Evolutionary conservation across 2,113 vertebrate species (phyloP).

Genomic region (Nesoenas mayeri): DNA sequence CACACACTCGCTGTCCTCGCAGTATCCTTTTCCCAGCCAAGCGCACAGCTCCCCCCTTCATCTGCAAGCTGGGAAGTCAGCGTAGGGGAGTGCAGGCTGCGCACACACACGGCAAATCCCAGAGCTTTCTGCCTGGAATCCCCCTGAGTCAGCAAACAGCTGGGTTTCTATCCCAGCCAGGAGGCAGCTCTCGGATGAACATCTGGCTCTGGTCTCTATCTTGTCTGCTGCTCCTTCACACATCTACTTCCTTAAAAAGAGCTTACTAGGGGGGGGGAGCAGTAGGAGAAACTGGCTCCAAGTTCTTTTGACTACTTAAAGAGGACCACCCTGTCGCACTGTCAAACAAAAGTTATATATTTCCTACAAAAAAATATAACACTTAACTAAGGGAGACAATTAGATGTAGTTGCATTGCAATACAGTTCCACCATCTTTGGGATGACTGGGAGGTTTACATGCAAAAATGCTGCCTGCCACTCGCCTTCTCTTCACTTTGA

Average conservation of each 20-base stretch:
- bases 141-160: slow-evolving; percentile 46
- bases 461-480: neutral
- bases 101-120: neutral
- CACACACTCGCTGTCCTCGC: accelerated
- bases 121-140: slow-evolving; percentile 37
- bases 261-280: neutral
- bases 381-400: neutral
- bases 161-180: slow-evolving; percentile 40
- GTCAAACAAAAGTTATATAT: slow-evolving; percentile 32
- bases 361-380: neutral
- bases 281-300: neutral
- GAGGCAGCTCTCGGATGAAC: neutral
- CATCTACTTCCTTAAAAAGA: slow-evolving; percentile 54
- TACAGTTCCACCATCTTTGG: neutral
- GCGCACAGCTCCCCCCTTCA: neutral
- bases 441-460: neutral
- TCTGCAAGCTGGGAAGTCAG: neutral
- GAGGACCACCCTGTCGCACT: slow-evolving; percentile 17
- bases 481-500: neutral
- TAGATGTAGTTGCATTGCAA: neutral
- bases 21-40: neutral
- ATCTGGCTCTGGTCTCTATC: slow-evolving; percentile 53
- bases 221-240: slow-evolving; percentile 52
- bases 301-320: slow-evolving; percentile 30
- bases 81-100: neutral